A percentile compares a stretch with the other conserved stretches of the same genome.
Conservation (phyloP, 2,888 invertebrate species). For the Dyspetes luteomarginatus region DNA sequence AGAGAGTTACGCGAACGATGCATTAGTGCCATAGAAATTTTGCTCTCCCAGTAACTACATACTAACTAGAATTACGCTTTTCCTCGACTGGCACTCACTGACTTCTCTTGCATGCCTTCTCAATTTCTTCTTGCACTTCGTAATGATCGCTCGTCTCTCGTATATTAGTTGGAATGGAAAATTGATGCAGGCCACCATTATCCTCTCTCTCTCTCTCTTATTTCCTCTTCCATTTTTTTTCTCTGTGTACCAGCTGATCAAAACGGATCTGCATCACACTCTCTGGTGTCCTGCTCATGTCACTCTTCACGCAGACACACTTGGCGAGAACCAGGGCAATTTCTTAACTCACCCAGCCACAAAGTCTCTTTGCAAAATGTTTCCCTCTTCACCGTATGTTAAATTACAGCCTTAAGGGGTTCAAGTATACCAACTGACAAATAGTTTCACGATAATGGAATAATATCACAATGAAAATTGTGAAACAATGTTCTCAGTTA, state of each 20-base stretch:
- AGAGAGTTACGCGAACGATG: constrained; percentile 48
- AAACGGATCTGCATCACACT: neutral
- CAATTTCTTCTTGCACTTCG: constrained; percentile 19
- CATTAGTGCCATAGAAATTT: constrained; percentile 33
- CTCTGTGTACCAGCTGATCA: neutral
- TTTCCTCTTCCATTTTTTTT: neutral
- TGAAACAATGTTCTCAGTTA: no score
- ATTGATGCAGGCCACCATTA: constrained; percentile 55
- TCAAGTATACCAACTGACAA: no score
- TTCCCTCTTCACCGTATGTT: neutral
- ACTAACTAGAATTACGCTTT: constrained; percentile 63
- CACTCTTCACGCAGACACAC: constrained; percentile 2
- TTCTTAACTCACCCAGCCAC: constrained; percentile 22
- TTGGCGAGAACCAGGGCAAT: constrained; percentile 30
- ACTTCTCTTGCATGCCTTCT: constrained; percentile 38
- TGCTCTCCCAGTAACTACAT: constrained; percentile 7
- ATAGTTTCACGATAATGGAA: no score
- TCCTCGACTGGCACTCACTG: constrained; percentile 58
- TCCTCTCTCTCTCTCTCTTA: constrained; percentile 26
- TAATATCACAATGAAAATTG: no score
- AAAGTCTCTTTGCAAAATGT: neutral
- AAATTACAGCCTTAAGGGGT: no score
- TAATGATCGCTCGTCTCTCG: constrained; percentile 54
- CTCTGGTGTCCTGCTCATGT: neutral
- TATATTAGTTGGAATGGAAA: constrained; percentile 58